These are phyloP conservation scores for Drosophila lutescens DNA, from an alignment of 2,888 invertebrate genomes.

Conservation along the genomic window DNA sequence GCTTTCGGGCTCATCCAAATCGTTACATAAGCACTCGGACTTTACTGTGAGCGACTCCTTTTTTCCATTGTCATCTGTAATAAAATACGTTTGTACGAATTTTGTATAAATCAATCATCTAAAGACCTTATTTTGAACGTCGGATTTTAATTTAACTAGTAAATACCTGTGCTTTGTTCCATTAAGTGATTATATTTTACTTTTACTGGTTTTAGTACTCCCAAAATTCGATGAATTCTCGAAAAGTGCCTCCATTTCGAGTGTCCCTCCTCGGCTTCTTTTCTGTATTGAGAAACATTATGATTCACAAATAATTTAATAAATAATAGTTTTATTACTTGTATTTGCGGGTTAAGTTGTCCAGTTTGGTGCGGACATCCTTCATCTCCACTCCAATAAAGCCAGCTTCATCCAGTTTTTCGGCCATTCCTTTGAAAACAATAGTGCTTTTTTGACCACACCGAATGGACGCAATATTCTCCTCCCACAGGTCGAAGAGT, in stretches of 20 bases:
- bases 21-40: not conserved
- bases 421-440: not conserved
- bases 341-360: not conserved
- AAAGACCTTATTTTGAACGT: too few species aligned
- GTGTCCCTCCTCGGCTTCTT: not conserved
- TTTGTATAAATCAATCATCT: too few species aligned
- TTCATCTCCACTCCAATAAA: not conserved
- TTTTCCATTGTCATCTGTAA: not conserved
- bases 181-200: not conserved
- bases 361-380: not conserved
- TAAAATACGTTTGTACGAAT: too few species aligned
- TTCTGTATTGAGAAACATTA: not conserved
- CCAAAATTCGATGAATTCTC: not conserved
- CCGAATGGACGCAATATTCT: not conserved
- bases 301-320: not conserved
- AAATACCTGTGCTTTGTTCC: not conserved
- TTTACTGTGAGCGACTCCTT: not conserved
- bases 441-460: not conserved
- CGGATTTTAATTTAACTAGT: too few species aligned
- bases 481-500: constrained; percentile 2
- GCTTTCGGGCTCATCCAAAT: not conserved
- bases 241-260: not conserved
- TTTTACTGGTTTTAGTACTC: not conserved
- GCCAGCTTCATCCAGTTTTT: not conserved
- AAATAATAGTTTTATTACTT: not conserved